A percentile compares a stretch with the other conserved stretches of the same genome.
Evolutionary conservation across 2,888 invertebrate genomes (phyloP).

Genomic region (Scaptomyza cyrtandrae): DNA sequence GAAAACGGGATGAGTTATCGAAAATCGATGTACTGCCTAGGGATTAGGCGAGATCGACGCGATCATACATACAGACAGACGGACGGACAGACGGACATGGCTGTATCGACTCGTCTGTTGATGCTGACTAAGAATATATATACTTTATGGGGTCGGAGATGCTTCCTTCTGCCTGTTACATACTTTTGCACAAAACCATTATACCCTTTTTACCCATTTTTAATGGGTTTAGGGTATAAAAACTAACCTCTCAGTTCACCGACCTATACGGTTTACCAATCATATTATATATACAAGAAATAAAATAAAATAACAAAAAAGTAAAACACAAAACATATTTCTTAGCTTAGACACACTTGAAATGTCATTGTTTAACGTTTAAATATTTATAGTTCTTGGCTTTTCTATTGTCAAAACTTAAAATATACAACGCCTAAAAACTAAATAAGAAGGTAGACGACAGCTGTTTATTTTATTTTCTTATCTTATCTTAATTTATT

Average conservation of each 20-base stretch:
- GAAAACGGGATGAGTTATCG: too few species aligned
- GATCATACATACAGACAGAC: too few species aligned
- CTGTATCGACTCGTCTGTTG: too few species aligned
- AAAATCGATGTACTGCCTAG: too few species aligned
- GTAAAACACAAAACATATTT: conserved; percentile 1
- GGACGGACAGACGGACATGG: too few species aligned
- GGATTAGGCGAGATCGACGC: too few species aligned
- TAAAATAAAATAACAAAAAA: neutral
- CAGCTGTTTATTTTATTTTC: conserved; percentile 37
- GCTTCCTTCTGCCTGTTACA: too few species aligned
- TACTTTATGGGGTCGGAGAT: too few species aligned
- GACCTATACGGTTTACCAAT: conserved; percentile 17
- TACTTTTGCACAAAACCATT: too few species aligned
- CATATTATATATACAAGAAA: neutral
- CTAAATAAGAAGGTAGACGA: conserved; percentile 20
- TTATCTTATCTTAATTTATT: conserved; percentile 51
- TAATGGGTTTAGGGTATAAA: too few species aligned
- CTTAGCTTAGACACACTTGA: conserved; percentile 23
- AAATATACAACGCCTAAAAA: conserved; percentile 33
- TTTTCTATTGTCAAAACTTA: conserved; percentile 47
- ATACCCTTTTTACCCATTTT: too few species aligned
- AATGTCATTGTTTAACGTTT: conserved; percentile 15
- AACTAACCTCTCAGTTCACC: conserved; percentile 30
- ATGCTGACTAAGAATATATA: too few species aligned
- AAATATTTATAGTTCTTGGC: conserved; percentile 29